Evolutionary conservation across 2,113 vertebrate species (phyloP).

Genomic region (Peucedramus taeniatus): DNA sequence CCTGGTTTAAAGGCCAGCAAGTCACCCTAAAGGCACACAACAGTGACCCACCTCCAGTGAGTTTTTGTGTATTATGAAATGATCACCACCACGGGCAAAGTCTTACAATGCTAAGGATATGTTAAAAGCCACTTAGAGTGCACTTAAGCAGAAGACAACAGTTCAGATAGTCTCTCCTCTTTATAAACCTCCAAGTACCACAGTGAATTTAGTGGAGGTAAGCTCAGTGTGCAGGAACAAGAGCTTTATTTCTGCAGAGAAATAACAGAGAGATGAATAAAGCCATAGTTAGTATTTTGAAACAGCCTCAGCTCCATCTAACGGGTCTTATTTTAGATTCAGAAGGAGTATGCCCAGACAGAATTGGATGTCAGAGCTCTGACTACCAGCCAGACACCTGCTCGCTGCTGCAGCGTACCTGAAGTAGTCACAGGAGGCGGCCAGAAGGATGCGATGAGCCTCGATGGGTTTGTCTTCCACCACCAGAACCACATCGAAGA

Average conservation of each 20-base stretch:
- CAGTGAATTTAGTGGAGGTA: constrained; percentile 4
- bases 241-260: constrained; percentile 26
- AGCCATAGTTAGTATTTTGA: not conserved
- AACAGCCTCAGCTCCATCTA: not conserved
- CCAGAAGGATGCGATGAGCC: constrained; percentile 92
- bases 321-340: not conserved
- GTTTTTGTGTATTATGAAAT: not conserved
- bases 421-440: constrained; percentile 95
- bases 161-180: not conserved
- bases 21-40: not conserved
- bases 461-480: constrained; percentile 87
- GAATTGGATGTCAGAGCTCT: not conserved
- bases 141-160: not conserved
- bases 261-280: not conserved
- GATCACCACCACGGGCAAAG: not conserved
- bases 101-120: not conserved
- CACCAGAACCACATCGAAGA: constrained; percentile 91
- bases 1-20: not conserved
- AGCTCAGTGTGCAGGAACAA: not conserved
- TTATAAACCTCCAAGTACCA: not conserved
- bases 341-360: not conserved
- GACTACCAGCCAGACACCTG: not conserved
- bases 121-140: not conserved
- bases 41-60: not conserved
- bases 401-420: constrained; percentile 70